A percentile compares a stretch with the other conserved stretches of the same genome.
phyloP scores from a whole-genome alignment of 2,113 vertebrate species.

The Cyanoderma ruficeps region DNA sequence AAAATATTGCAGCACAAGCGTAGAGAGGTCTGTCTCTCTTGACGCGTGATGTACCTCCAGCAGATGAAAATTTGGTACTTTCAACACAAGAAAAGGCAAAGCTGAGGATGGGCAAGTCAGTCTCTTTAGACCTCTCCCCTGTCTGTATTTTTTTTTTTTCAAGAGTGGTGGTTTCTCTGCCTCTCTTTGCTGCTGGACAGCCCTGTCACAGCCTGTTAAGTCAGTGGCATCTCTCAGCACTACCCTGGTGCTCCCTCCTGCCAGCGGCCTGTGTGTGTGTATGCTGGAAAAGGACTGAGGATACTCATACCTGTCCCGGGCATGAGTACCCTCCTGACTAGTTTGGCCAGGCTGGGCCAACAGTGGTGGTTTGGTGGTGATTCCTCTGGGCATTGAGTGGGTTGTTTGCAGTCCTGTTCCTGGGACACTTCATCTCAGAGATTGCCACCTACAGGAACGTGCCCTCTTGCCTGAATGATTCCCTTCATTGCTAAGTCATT shows the following conservation, averaged over 20 bases:
- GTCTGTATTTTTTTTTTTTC: background rate
- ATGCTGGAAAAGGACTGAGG: background rate
- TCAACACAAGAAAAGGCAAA: background rate
- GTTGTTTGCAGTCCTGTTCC: background rate
- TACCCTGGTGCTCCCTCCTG: background rate
- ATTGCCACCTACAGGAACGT: background rate
- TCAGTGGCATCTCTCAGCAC: background rate
- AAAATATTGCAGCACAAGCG: background rate
- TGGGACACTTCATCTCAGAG: background rate
- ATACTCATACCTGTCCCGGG: background rate
- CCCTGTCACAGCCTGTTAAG: conserved; percentile 49
- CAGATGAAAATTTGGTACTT: background rate
- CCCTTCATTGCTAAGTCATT: background rate
- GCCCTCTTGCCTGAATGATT: background rate
- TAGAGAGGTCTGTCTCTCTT: background rate
- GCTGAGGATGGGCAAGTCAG: background rate
- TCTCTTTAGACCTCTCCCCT: background rate
- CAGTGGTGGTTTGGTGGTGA: background rate
- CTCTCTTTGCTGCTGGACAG: conserved; percentile 29
- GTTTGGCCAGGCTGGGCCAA: background rate
- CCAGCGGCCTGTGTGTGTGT: rapidly evolving
- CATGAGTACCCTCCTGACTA: background rate
- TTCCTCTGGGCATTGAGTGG: background rate
- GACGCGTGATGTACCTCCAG: background rate
- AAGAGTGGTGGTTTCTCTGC: background rate